A percentile compares a stretch with the other conserved stretches of the same genome.
phyloP scores from a whole-genome alignment of 2,113 vertebrate species.

The Ia io region DNA sequence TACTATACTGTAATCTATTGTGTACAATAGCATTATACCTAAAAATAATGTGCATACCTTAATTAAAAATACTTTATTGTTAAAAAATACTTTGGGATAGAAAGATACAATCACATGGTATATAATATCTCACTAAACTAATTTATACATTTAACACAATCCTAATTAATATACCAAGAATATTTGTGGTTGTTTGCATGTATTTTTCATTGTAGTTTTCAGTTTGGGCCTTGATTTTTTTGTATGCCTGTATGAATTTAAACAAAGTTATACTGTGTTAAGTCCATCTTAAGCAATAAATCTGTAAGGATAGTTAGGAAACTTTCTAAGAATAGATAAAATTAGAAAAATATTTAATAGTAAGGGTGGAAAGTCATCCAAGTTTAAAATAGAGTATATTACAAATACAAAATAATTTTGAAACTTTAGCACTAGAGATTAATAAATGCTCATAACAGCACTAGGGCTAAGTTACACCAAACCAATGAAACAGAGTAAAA shows the following conservation, averaged over 20 bases:
- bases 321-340: background rate
- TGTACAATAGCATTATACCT: background rate
- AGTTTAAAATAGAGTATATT: background rate
- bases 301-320: background rate
- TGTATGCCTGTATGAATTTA: background rate
- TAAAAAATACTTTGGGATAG: background rate
- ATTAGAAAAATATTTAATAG: background rate
- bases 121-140: background rate
- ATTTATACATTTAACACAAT: background rate
- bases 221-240: background rate
- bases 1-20: background rate
- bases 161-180: background rate
- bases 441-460: background rate
- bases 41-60: background rate
- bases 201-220: background rate
- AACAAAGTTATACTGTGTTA: background rate
- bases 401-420: background rate
- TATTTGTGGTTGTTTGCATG: background rate
- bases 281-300: background rate
- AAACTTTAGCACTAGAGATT: background rate
- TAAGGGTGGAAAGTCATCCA: background rate
- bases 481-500: background rate
- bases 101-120: background rate
- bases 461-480: background rate
- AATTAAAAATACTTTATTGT: background rate